Conservation (phyloP, 2,888 invertebrate species). For the Himalopsyche japonica region DNA sequence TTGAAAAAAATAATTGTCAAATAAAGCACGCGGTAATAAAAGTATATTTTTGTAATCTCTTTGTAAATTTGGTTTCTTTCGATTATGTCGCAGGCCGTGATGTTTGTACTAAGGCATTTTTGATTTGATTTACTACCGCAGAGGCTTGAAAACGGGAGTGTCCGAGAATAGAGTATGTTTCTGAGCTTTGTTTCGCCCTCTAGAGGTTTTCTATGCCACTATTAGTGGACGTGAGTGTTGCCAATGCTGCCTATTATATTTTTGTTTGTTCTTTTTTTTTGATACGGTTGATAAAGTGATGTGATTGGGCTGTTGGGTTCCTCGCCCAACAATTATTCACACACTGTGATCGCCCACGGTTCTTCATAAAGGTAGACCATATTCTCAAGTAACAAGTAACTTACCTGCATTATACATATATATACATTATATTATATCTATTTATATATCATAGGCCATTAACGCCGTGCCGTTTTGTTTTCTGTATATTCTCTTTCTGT, state of each 20-base stretch:
- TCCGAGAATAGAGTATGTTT: slow-evolving; percentile 12
- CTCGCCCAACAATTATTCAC: slow-evolving; percentile 34
- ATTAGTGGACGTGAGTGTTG: background rate
- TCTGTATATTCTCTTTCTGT: slow-evolving; percentile 38
- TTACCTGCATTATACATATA: slow-evolving; percentile 39
- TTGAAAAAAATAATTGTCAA: too few relatives aligned
- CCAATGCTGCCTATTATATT: slow-evolving; percentile 37
- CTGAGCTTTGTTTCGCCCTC: slow-evolving; percentile 9
- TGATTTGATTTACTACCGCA: background rate
- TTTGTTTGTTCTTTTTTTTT: slow-evolving; percentile 38
- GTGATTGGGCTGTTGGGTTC: slow-evolving; percentile 33
- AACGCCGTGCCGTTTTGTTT: slow-evolving; percentile 36
- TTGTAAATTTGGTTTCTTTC: background rate
- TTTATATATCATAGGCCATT: slow-evolving; percentile 28
- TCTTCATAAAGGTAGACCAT: slow-evolving; percentile 39
- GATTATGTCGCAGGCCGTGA: background rate
- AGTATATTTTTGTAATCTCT: background rate
- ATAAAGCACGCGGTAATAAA: background rate
- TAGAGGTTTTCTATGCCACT: slow-evolving; percentile 2
- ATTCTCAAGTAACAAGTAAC: slow-evolving; percentile 40
- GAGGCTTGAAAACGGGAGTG: slow-evolving; percentile 18
- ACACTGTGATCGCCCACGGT: slow-evolving; percentile 33
- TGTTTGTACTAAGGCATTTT: background rate
- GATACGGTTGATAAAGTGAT: slow-evolving; percentile 40
- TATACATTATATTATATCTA: slow-evolving; percentile 23